These are phyloP conservation scores for Epizoanthus rinbou DNA, from an alignment of 92 coral and sea anemone species.

Conservation along the genomic window DNA sequence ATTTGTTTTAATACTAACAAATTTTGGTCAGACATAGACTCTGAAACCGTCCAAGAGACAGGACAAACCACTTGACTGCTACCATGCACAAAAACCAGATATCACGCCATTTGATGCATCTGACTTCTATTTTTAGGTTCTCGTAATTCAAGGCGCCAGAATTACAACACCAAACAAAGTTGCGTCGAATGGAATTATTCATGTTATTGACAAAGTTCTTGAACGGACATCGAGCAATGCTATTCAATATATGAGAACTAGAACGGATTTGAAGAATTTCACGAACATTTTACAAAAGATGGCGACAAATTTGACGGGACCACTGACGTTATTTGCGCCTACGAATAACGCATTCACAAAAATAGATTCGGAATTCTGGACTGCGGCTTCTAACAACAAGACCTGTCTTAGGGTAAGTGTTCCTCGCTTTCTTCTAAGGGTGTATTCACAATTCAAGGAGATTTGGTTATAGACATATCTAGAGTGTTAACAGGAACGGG, in stretches of 20 bases:
- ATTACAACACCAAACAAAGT: slow-evolving; percentile 14
- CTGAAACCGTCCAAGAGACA: no score
- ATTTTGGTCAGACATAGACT: no score
- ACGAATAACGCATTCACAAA: slow-evolving; percentile 37
- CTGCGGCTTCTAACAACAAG: slow-evolving; percentile 11
- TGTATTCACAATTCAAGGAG: not conserved
- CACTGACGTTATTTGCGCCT: slow-evolving; percentile 44
- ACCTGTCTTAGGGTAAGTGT: slow-evolving; percentile 40
- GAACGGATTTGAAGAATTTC: slow-evolving; percentile 24
- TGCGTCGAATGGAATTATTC: slow-evolving; percentile 43
- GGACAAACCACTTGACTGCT: no score
- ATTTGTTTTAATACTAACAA: no score
- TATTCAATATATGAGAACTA: slow-evolving; percentile 15
- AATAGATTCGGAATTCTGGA: slow-evolving; percentile 4
- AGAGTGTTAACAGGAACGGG: no score
- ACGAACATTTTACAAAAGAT: slow-evolving; percentile 4
- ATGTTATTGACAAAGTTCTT: slow-evolving; percentile 47
- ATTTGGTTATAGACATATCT: not conserved
- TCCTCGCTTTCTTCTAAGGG: not conserved
- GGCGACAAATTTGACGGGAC: slow-evolving; percentile 39
- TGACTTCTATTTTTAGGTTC: not conserved
- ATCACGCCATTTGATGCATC: no score
- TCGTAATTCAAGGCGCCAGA: slow-evolving; percentile 25
- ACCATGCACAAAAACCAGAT: no score
- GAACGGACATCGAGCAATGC: slow-evolving; percentile 28